Evolutionary conservation across 2,888 invertebrate genomes (phyloP).

Genomic region (Petrolisthes cinctipes): DNA sequence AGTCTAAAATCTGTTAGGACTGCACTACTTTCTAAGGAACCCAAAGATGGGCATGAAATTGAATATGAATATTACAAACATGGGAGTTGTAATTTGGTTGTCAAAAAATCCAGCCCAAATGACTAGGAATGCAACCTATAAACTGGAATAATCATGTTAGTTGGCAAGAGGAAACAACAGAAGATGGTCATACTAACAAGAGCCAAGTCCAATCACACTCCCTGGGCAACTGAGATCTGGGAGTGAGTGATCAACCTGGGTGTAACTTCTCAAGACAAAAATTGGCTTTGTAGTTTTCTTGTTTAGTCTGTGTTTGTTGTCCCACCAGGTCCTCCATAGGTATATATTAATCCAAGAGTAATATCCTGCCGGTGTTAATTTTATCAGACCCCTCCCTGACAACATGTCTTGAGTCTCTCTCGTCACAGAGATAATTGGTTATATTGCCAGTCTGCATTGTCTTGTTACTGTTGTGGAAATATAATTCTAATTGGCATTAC

Average conservation of each 20-base stretch:
- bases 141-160: too few relatives aligned
- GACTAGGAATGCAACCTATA: too few relatives aligned
- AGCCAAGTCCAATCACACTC: neutral
- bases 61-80: too few relatives aligned
- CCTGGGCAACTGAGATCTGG: too few relatives aligned
- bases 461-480: constrained; percentile 19
- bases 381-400: constrained; percentile 33
- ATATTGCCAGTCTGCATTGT: constrained; percentile 18
- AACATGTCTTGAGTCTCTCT: constrained; percentile 31
- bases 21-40: too few relatives aligned
- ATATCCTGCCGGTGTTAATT: constrained; percentile 51
- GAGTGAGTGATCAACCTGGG: constrained; percentile 22
- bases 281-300: constrained; percentile 50
- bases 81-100: too few relatives aligned
- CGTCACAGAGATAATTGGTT: constrained; percentile 26
- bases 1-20: too few relatives aligned
- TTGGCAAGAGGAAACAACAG: neutral
- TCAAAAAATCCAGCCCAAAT: too few relatives aligned
- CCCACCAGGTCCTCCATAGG: constrained; percentile 52
- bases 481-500: constrained; percentile 25
- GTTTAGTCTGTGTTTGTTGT: constrained; percentile 55
- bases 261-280: constrained; percentile 24
- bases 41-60: too few relatives aligned
- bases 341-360: constrained; percentile 46
- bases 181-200: neutral